These are phyloP conservation scores for Endomychus coccineus DNA, from an alignment of 2,888 invertebrate species.

Conservation along the genomic window DNA sequence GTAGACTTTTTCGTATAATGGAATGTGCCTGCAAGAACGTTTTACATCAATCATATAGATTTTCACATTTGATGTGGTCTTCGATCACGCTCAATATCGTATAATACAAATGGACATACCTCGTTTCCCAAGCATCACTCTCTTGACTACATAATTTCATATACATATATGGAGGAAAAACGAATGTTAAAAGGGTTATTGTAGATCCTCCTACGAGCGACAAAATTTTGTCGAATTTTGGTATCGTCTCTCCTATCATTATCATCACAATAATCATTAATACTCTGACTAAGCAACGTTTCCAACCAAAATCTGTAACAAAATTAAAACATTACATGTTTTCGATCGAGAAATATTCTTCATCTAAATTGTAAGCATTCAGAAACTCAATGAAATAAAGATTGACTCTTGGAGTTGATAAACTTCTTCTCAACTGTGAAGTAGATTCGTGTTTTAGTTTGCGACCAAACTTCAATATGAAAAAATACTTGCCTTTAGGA, in stretches of 20 bases:
- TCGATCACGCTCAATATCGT: neutral
- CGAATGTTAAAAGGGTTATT: slow-evolving; percentile 58
- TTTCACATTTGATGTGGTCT: neutral
- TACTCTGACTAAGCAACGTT: slow-evolving; percentile 52
- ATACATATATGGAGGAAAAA: slow-evolving; percentile 62
- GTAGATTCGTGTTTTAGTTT: too few species aligned
- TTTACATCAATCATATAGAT: slow-evolving; percentile 7
- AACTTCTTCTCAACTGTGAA: too few species aligned
- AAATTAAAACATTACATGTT: slow-evolving; percentile 1
- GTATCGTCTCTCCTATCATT: slow-evolving; percentile 60
- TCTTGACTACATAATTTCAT: slow-evolving; percentile 50
- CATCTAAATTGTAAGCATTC: too few species aligned
- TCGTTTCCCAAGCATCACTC: slow-evolving; percentile 42
- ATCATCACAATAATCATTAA: slow-evolving; percentile 52
- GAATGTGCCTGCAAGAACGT: slow-evolving; percentile 46
- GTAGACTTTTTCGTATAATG: slow-evolving; percentile 52
- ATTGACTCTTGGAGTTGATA: too few species aligned
- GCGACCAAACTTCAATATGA: too few species aligned
- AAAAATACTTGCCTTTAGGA: slow-evolving; percentile 47
- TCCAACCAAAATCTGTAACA: slow-evolving; percentile 52
- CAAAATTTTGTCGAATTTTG: slow-evolving; percentile 61
- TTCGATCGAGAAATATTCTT: too few species aligned
- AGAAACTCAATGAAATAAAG: too few species aligned
- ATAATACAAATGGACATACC: too few species aligned
- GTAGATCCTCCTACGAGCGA: slow-evolving; percentile 65